A percentile compares a stretch with the other conserved stretches of the same genome.
Conservation (phyloP, 1,140 invertebrate genomes). For the Lithobius niger region DNA sequence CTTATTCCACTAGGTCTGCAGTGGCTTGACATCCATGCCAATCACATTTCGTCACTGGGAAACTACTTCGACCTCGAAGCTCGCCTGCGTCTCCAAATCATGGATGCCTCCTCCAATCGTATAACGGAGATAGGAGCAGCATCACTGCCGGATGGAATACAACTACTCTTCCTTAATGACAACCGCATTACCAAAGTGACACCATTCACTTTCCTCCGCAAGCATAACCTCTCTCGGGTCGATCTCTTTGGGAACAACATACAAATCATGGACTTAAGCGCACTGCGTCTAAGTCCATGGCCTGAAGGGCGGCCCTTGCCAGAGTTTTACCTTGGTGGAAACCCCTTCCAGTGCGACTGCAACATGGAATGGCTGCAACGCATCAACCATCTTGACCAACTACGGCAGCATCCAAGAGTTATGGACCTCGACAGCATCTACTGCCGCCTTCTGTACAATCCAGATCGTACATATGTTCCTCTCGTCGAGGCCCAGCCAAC, state of each 20-base stretch:
- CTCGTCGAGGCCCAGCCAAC: constrained; percentile 61
- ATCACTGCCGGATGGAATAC: constrained; percentile 59
- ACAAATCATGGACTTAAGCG: constrained; percentile 62
- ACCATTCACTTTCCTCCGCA: constrained; percentile 66
- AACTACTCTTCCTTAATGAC: constrained; percentile 64
- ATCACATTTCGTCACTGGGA: constrained; percentile 64
- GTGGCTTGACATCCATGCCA: constrained; percentile 81
- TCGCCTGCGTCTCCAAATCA: constrained; percentile 53
- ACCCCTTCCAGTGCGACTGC: constrained; percentile 78
- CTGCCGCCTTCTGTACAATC: constrained; percentile 72
- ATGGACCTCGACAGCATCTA: constrained; percentile 83
- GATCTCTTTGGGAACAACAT: constrained; percentile 77
- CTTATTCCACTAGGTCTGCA: constrained; percentile 64
- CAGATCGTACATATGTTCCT: constrained; percentile 63
- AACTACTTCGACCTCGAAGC: constrained; percentile 66
- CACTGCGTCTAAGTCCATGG: constrained; percentile 54
- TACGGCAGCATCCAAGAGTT: constrained; percentile 69
- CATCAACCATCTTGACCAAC: constrained; percentile 58
- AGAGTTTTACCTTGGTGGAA: constrained; percentile 74
- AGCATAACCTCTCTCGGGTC: constrained; percentile 63
- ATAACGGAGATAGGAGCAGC: constrained; percentile 53
- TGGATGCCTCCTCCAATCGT: constrained; percentile 72
- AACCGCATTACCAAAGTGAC: constrained; percentile 64
- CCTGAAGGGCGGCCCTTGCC: constrained; percentile 50
- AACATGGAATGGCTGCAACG: constrained; percentile 77